Evolutionary conservation across 2,888 invertebrate genomes (phyloP).

Genomic region (Hydroisotoma schaefferi): DNA sequence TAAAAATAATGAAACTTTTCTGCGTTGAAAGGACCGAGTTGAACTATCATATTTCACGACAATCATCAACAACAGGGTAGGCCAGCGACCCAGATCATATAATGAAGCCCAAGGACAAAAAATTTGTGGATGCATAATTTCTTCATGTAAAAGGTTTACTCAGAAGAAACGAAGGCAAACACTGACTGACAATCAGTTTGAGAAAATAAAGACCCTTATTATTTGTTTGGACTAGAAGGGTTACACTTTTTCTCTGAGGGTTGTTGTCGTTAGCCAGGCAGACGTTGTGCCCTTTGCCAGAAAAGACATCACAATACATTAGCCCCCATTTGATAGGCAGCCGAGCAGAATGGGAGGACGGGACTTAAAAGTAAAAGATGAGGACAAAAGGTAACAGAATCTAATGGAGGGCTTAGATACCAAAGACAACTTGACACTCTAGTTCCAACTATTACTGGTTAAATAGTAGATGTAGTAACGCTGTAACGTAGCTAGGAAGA

Average conservation of each 20-base stretch:
- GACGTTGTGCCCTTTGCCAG: constrained; percentile 8
- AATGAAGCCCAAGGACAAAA: constrained; percentile 3
- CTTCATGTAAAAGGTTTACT: neutral
- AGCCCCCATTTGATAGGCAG: too few species aligned
- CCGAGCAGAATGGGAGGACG: too few species aligned
- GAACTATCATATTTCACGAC: neutral
- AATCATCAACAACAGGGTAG: too few species aligned
- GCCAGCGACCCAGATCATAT: too few species aligned
- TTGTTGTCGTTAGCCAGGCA: constrained; percentile 3
- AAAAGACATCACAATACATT: too few species aligned
- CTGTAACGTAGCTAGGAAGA: neutral
- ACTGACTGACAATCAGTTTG: too few species aligned
- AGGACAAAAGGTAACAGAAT: constrained; percentile 2
- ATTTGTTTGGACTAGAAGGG: neutral
- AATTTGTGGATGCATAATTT: constrained; percentile 1
- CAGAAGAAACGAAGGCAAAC: neutral
- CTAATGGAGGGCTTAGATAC: constrained; percentile 3
- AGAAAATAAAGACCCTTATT: neutral
- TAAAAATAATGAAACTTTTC: neutral
- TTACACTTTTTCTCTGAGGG: neutral
- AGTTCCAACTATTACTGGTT: too few species aligned
- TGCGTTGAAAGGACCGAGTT: constrained; percentile 1
- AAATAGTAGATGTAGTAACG: too few species aligned
- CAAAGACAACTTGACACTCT: constrained; percentile 17
- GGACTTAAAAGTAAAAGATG: neutral